A percentile compares a stretch with the other conserved stretches of the same genome.
These are phyloP conservation scores for Andrena minutula DNA, from an alignment of 2,888 invertebrate genomes.

Conservation along the genomic window DNA sequence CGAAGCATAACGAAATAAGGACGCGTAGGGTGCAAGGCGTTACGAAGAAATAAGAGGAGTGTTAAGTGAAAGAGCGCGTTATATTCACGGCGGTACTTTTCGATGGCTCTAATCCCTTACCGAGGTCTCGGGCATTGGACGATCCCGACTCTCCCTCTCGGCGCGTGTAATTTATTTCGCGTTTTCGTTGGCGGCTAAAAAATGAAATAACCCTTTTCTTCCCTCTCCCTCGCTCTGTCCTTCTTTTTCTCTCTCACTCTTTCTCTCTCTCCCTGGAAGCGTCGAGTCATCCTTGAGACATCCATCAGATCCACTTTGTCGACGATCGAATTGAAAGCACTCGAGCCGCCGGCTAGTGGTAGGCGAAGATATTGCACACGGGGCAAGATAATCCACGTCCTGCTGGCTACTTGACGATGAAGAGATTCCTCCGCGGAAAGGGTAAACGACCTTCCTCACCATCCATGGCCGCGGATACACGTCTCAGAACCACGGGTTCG, in stretches of 20 bases:
- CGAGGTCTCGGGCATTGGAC: conserved; percentile 6
- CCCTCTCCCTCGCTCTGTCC: neutral
- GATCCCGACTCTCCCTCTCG: neutral
- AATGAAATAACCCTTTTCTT: conserved; percentile 39
- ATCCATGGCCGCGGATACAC: conserved; percentile 28
- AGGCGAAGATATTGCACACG: conserved; percentile 62
- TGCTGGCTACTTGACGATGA: conserved; percentile 55
- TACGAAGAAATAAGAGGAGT: conserved; percentile 5
- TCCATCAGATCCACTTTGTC: conserved; percentile 65
- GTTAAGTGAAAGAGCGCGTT: neutral
- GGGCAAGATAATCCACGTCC: conserved; percentile 65
- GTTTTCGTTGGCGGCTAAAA: conserved; percentile 5
- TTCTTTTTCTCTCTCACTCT: neutral
- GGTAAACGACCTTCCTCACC: conserved; percentile 68
- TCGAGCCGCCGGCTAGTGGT: conserved; percentile 49
- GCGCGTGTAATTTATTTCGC: conserved; percentile 5
- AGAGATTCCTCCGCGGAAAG: conserved; percentile 60
- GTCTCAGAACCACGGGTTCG: conserved; percentile 49
- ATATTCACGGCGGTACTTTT: conserved; percentile 11
- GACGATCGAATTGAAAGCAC: conserved; percentile 63
- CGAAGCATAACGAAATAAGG: conserved; percentile 9
- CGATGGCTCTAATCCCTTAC: conserved; percentile 20
- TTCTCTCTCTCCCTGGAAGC: conserved; percentile 9
- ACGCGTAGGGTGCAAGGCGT: neutral
- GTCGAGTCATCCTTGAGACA: conserved; percentile 65